Base-by-base conservation (phyloP, 2,113 vertebrate genomes). In the Tichodroma muraria region DNA sequence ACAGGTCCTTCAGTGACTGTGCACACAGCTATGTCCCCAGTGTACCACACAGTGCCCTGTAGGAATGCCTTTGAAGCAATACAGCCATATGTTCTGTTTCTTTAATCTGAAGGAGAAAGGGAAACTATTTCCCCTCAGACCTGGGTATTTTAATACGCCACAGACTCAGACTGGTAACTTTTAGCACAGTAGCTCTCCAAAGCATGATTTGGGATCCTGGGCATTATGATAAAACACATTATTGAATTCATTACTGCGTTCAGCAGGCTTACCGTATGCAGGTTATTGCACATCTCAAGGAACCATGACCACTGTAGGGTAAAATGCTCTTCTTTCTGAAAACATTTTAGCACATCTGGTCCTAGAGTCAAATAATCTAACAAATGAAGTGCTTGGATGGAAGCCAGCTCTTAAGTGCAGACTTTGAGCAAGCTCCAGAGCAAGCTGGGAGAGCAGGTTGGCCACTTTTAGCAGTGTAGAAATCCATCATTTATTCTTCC, bases 281-380 rank as follows among this genome's bases (percentile, higher is more conserved):
- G 71, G 71, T 88, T 95, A 59, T 61, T 90, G 90, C 52, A 71
- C 72, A 84, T 92, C 64, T 92, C 69, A 75, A 90, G 95, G 88
- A 94, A 45, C 90, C 76, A 44, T 84, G 90, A 93, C 80, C 77
- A 65, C 57, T 68, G 37, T 30, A 75, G 79, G 45, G 63, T 90
- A 84, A 92, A 93, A 80, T 19, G 22, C 71, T 90, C 10, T 23
- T 92, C 79, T 93, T 95, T 91, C 83, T 90, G 57, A 90, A 91
- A 94, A 40, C 56, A 45, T 97, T 94, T 95, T 81, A 91, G 88
- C 86, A 95, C 95, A 97, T 96, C 94, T 96, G 94, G 88, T 96
- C 89, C 79, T 85, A 64, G 90, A 93, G 54, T 80, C 81, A 57
- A 89, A 61, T 89, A 91, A 85, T 88, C 75, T 69, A 91, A 76